Percentiles rank a stretch among this genome's conserved stretches.
phyloP scores from a whole-genome alignment of 1,140 invertebrate species.

The Sitodiplosis mosellana region DNA sequence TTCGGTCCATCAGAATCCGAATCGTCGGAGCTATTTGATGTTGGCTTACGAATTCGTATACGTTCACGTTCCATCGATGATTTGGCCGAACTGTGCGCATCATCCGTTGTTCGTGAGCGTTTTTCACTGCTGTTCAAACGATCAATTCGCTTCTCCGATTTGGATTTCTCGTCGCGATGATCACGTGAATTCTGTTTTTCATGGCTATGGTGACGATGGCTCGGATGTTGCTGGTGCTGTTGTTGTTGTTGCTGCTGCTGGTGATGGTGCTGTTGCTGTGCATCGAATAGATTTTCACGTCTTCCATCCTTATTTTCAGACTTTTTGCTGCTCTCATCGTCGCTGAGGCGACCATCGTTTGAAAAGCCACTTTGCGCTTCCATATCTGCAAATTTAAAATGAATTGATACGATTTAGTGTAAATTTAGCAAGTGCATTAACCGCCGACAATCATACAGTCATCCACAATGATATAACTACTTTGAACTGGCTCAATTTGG shows the following conservation, averaged over 20 bases:
- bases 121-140: background rate
- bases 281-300: background rate
- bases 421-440: too few relatives aligned
- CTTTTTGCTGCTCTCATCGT: background rate
- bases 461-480: too few relatives aligned
- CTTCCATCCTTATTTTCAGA: background rate
- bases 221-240: constrained; percentile 1
- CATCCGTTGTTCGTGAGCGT: constrained; percentile 7
- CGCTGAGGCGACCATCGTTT: background rate
- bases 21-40: constrained; percentile 33
- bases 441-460: too few relatives aligned
- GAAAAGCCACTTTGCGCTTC: too few relatives aligned
- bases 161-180: background rate
- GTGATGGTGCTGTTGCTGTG: background rate
- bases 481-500: too few relatives aligned
- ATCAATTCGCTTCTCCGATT: background rate
- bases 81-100: constrained; percentile 16
- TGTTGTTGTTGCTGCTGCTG: constrained; percentile 1
- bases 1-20: constrained; percentile 56
- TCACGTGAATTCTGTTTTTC: background rate
- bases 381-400: too few relatives aligned
- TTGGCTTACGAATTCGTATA: constrained; percentile 3
- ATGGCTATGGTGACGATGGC: constrained; percentile 2
- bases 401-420: too few relatives aligned
- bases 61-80: constrained; percentile 7